These are phyloP conservation scores for Limnodromus scolopaceus DNA, from an alignment of 2,797 vertebrate species.

Conservation along the genomic window DNA sequence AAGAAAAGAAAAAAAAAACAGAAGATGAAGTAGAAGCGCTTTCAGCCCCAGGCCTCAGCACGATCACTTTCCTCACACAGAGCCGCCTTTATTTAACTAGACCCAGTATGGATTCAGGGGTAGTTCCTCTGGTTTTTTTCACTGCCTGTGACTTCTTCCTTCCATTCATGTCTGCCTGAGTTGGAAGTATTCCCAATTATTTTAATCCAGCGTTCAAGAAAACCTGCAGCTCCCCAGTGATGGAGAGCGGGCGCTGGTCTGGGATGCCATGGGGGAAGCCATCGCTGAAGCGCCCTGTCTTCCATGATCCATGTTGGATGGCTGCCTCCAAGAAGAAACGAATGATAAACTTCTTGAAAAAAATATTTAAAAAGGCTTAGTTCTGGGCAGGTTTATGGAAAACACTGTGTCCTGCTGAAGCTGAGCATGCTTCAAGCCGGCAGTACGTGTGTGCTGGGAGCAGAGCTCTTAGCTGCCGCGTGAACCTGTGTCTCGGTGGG, in stretches of 20 bases:
- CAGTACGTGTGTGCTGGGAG: not conserved
- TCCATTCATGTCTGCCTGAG: not conserved
- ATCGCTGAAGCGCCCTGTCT: rapidly evolving
- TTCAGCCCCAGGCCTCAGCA: not conserved
- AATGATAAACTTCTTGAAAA: not conserved
- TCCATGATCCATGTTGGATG: rapidly evolving
- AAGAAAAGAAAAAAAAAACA: not conserved
- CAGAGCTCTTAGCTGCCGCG: not conserved
- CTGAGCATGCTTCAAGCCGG: not conserved
- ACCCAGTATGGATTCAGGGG: not conserved
- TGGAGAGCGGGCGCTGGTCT: not conserved
- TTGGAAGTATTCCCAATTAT: not conserved
- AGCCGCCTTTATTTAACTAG: not conserved
- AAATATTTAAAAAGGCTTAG: not conserved
- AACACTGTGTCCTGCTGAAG: not conserved
- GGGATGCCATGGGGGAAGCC: not conserved
- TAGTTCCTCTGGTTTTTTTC: not conserved
- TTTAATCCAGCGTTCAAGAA: not conserved
- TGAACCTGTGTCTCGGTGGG: not conserved
- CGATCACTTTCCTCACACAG: rapidly evolving
- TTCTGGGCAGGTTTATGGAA: not conserved
- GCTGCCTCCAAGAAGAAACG: not conserved
- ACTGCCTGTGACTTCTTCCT: not conserved
- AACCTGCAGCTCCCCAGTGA: not conserved
- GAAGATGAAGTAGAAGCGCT: not conserved